These are phyloP conservation scores for Siniperca knerii DNA, from an alignment of 2,113 vertebrate genomes.

Conservation along the genomic window DNA sequence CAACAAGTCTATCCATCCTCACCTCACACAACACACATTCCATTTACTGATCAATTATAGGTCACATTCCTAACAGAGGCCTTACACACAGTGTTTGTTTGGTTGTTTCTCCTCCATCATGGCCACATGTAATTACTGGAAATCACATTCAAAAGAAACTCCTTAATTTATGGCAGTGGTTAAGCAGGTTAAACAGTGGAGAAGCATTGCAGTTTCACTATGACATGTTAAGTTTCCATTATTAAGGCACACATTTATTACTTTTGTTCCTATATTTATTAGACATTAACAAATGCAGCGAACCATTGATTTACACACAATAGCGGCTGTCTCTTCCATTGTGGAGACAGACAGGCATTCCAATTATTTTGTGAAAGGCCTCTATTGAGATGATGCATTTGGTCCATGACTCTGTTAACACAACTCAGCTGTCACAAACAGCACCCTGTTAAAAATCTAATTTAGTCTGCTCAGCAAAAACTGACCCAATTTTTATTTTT, in stretches of 20 bases:
- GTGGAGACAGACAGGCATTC: neutral
- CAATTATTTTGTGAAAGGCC: slow-evolving; percentile 11
- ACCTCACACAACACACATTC: slow-evolving; percentile 10
- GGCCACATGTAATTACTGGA: neutral
- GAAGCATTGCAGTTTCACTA: slow-evolving; percentile 29
- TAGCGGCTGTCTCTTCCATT: neutral
- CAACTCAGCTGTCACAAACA: neutral
- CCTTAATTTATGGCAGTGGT: neutral
- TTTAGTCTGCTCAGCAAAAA: slow-evolving; percentile 21
- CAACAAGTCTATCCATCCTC: slow-evolving; percentile 15
- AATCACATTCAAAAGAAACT: neutral
- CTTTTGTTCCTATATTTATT: neutral
- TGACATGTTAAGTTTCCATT: slow-evolving; percentile 2
- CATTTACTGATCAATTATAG: slow-evolving; percentile 13
- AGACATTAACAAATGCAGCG: neutral
- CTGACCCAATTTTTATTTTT: neutral
- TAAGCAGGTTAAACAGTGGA: slow-evolving; percentile 19
- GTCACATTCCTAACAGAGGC: slow-evolving; percentile 28
- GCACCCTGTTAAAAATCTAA: slow-evolving; percentile 2
- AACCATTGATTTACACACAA: slow-evolving; percentile 15
- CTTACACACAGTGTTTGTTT: neutral
- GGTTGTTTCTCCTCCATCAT: neutral
- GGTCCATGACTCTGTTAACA: neutral
- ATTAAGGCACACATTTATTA: neutral
- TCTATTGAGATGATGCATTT: neutral